phyloP scores from a whole-genome alignment of 2,888 invertebrate genomes.

The Aradus depressus region DNA sequence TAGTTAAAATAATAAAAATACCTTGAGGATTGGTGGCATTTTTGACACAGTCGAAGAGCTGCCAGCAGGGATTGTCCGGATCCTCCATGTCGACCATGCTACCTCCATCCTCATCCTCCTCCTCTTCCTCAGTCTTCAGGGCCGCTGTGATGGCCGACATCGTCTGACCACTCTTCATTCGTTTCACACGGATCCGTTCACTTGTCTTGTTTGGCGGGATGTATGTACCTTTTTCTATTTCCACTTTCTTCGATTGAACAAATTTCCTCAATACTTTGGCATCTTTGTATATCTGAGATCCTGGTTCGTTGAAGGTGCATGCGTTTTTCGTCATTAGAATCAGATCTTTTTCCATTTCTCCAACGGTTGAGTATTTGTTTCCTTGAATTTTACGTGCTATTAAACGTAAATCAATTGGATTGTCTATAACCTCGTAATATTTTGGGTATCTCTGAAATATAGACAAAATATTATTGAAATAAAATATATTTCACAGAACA shows the following conservation, averaged over 20 bases:
- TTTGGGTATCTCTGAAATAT: slow-evolving; percentile 67
- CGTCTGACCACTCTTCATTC: slow-evolving; percentile 41
- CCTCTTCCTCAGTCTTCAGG: slow-evolving; percentile 49
- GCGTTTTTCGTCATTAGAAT: slow-evolving; percentile 88
- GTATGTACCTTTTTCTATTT: slow-evolving; percentile 58
- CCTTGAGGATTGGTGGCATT: slow-evolving; percentile 44
- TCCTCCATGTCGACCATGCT: slow-evolving; percentile 51
- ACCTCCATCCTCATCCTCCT: slow-evolving; percentile 50
- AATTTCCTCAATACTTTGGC: slow-evolving; percentile 80
- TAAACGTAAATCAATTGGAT: slow-evolving; percentile 86
- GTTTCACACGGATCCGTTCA: slow-evolving; percentile 50
- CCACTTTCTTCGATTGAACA: slow-evolving; percentile 51
- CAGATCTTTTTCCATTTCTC: slow-evolving; percentile 85
- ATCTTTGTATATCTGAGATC: slow-evolving; percentile 91
- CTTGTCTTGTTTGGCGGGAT: slow-evolving; percentile 49
- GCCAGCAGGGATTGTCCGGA: slow-evolving; percentile 72
- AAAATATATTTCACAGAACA: slow-evolving; percentile 16
- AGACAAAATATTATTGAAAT: slow-evolving; percentile 19
- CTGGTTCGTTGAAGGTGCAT: slow-evolving; percentile 90
- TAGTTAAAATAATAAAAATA: slow-evolving; percentile 22
- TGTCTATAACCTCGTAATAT: slow-evolving; percentile 87
- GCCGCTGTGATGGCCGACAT: slow-evolving; percentile 50
- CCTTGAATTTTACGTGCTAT: slow-evolving; percentile 86
- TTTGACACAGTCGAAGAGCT: slow-evolving; percentile 73
- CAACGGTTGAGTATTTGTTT: slow-evolving; percentile 62